A percentile compares a stretch with the other conserved stretches of the same genome.
Evolutionary conservation across 2,797 vertebrate species (phyloP).

Genomic region (Sebastes vulpes): DNA sequence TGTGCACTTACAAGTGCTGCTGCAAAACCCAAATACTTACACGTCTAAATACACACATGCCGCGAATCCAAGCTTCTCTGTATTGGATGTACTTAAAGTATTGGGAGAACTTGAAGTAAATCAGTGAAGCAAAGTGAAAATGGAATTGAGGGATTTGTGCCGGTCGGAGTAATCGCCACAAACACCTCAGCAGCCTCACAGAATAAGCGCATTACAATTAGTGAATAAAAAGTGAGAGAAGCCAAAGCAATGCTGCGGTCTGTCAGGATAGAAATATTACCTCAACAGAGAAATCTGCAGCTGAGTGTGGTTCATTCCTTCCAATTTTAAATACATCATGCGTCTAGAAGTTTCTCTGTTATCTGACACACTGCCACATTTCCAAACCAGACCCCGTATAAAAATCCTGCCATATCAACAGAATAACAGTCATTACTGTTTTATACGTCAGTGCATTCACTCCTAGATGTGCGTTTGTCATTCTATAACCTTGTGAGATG

Average conservation of each 20-base stretch:
- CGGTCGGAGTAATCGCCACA: slow-evolving; percentile 19
- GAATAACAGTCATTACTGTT: background rate
- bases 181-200: slow-evolving; percentile 33
- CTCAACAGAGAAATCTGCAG: slow-evolving; percentile 3
- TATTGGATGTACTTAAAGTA: slow-evolving; percentile 10
- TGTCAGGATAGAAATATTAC: slow-evolving; percentile 3
- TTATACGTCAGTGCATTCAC: background rate
- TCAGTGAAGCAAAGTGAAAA: slow-evolving; percentile 32
- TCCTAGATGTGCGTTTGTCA: background rate
- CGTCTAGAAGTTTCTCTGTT: background rate
- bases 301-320: background rate
- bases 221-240: slow-evolving; percentile 8
- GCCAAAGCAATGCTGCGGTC: slow-evolving; percentile 15
- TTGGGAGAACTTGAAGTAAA: slow-evolving; percentile 29
- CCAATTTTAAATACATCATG: background rate
- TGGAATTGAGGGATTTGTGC: slow-evolving; percentile 35
- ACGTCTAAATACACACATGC: slow-evolving; percentile 6
- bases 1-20: slow-evolving; percentile 13
- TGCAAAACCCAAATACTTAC: slow-evolving; percentile 20
- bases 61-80: slow-evolving; percentile 28
- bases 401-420: background rate
- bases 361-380: background rate
- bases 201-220: slow-evolving; percentile 19
- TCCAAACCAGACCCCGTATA: background rate
- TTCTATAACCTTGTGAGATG: background rate